Conservation (phyloP, 2,113 vertebrate genomes). For the Osmerus eperlanus region DNA sequence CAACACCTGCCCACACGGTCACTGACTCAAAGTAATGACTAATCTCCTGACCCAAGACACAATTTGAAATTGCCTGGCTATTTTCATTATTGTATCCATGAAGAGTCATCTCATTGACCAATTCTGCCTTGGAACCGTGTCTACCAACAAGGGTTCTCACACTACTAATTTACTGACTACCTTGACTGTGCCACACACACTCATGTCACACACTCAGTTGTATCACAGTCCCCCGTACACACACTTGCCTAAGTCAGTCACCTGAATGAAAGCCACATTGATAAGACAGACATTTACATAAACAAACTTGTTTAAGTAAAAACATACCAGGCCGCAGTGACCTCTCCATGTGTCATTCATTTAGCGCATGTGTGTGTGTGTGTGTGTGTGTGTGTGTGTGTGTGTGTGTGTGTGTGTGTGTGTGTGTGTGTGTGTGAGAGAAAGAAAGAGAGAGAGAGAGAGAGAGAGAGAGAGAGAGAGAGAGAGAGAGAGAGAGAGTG, state of each 20-base stretch:
- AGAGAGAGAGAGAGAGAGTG: too few species aligned
- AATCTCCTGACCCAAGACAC: too few species aligned
- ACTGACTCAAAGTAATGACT: background rate
- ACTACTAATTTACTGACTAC: too few species aligned
- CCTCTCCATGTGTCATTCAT: slow-evolving; percentile 48
- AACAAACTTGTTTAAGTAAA: slow-evolving; percentile 51
- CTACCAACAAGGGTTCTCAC: too few species aligned
- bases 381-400: slow-evolving; percentile 7
- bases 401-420: slow-evolving; percentile 12
- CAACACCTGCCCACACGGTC: too few species aligned
- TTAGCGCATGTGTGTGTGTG: slow-evolving; percentile 17
- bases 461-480: slow-evolving; percentile 20
- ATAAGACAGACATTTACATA: slow-evolving; percentile 62
- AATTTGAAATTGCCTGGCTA: too few species aligned
- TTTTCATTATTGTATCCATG: too few species aligned
- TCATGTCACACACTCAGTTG: background rate
- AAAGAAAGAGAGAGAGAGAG: slow-evolving; percentile 10
- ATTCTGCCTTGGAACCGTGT: too few species aligned
- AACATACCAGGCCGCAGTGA: slow-evolving; percentile 51
- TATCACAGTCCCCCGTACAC: slow-evolving; percentile 19
- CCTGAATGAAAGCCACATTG: slow-evolving; percentile 63
- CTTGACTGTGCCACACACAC: background rate
- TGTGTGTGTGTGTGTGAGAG: slow-evolving; percentile 5
- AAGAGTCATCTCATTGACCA: too few species aligned
- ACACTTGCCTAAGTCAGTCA: slow-evolving; percentile 38